A percentile compares a stretch with the other conserved stretches of the same genome.
These are phyloP conservation scores for Sorex araneus DNA, from an alignment of 2,113 vertebrate genomes.

Conservation along the genomic window DNA sequence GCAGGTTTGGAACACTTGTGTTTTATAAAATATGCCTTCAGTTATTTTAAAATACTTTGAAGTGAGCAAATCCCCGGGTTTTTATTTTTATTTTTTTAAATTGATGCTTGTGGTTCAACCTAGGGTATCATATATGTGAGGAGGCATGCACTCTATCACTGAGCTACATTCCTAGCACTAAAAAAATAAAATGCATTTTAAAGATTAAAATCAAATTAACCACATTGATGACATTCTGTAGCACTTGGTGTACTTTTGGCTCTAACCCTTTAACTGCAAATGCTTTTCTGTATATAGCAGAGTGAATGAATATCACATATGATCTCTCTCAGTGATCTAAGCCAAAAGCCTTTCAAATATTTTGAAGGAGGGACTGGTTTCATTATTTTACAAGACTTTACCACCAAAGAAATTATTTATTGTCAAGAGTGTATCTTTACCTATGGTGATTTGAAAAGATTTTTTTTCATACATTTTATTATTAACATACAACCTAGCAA, in stretches of 20 bases:
- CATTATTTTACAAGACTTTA: conserved; percentile 1
- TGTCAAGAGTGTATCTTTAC: conserved; percentile 21
- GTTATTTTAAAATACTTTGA: neutral
- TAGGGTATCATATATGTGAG: neutral
- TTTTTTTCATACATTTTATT: conserved; percentile 29
- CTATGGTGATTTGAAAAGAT: conserved; percentile 14
- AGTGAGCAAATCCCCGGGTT: neutral
- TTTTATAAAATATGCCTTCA: conserved; percentile 20
- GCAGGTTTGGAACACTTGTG: neutral
- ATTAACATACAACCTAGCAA: neutral
- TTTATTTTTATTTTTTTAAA: no score
- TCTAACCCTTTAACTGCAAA: neutral
- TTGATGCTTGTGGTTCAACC: no score
- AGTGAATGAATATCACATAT: neutral
- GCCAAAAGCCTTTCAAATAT: conserved; percentile 18
- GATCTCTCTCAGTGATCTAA: neutral
- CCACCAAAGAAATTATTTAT: conserved; percentile 13
- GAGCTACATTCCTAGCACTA: neutral
- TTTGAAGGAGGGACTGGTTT: neutral
- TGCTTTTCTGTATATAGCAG: neutral
- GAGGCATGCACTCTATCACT: neutral
- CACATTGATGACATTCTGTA: neutral
- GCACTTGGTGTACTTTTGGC: neutral
- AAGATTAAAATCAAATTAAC: neutral
- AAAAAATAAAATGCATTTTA: conserved; percentile 19